Conservation (phyloP, 2,888 invertebrate species). For the Cyaniris semiargus region DNA sequence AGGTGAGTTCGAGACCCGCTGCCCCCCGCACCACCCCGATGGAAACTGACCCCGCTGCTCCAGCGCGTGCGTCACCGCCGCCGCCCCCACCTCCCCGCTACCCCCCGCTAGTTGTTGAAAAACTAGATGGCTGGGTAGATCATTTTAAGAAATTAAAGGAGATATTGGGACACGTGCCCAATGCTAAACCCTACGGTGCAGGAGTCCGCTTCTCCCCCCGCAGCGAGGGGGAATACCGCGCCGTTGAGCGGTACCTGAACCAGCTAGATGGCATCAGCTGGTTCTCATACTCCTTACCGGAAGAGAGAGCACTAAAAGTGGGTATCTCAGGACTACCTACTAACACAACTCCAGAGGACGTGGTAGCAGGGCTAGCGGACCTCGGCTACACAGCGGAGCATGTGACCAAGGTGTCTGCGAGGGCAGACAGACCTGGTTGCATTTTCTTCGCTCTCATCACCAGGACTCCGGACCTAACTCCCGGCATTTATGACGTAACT, state of each 20-base stretch:
- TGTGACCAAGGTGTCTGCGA: slow-evolving; percentile 5
- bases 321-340: slow-evolving; percentile 34
- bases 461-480: background rate
- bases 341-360: slow-evolving; percentile 33
- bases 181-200: background rate
- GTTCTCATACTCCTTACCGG: slow-evolving; percentile 2
- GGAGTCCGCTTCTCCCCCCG: background rate
- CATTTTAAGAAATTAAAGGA: background rate
- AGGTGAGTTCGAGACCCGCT: too few species aligned
- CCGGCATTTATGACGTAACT: background rate
- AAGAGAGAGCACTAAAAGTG: background rate
- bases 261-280: background rate
- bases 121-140: background rate
- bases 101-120: background rate
- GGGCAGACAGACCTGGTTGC: slow-evolving; percentile 16
- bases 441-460: background rate
- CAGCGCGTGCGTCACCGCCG: too few species aligned
- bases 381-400: slow-evolving; percentile 34
- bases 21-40: too few species aligned
- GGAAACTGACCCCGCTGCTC: too few species aligned
- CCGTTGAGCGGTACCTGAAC: background rate
- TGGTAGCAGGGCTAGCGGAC: slow-evolving; percentile 22
- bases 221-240: background rate
- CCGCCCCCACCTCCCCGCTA: too few species aligned
- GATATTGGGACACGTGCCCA: background rate